Evolutionary conservation across 2,113 vertebrate genomes (phyloP), one percentile per base, ranked within the genome.

Genomic region (Crocuta crocuta): DNA sequence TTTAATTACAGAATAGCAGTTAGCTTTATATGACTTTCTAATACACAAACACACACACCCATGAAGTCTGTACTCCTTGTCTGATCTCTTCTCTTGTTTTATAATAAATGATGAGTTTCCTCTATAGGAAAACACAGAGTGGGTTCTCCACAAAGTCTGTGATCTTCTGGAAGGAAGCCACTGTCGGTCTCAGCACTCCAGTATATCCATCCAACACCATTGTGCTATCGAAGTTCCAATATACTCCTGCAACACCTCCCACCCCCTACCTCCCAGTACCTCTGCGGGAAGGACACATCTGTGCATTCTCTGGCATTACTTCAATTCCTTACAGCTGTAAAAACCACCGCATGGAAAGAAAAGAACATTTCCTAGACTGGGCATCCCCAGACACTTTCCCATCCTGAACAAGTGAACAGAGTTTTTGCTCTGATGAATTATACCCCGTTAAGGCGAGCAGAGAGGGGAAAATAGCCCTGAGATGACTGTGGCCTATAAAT

Each of bases 251-350:
- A 19, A 70, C 53, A 65, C 96, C 95, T 55, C 88, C 95, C 48
- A 50, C 43, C 10, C 55, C 68, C 96, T 83, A 43, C 78, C 92
- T 85, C 98, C 79, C 43, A 92, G 95, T 84, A 98, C 94, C 95
- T 98, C 98, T 88, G 91, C 81, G 93, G 98, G 97, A 98, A 98
- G 96, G 96, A 99, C 97, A 98, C 98, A 98, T 98, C 98, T 99
- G 98, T 97, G 96, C 98, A 98, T 98, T 97, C 86, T 97, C 98
- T 98, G 98, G 98, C 96, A 78, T 28, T 16, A 87, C 82, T 96
- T 98, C 98, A 85, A 92, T 96, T 97, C 98, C 96, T 98, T 97
- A 98, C 98, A 99, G 98, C 98, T 99, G 98, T 98, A 98, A 98
- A 98, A 99, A 98, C 98, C 97, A 98, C 98, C 70, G 71, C 86